Evolutionary conservation across 2,113 vertebrate genomes (phyloP).

Genomic region (Hippocampus comes): DNA sequence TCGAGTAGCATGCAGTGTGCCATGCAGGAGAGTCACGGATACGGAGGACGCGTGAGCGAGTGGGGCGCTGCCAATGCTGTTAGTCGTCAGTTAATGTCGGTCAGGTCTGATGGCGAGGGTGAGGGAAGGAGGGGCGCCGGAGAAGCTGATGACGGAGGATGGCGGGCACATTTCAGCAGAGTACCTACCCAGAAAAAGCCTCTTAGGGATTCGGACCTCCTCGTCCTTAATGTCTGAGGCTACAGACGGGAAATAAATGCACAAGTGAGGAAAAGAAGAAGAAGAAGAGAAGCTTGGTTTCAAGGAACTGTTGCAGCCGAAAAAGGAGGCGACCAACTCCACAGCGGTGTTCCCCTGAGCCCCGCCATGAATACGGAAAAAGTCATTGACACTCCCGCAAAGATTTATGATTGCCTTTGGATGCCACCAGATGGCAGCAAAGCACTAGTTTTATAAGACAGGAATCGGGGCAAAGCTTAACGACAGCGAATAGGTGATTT

Average conservation of each 20-base stretch:
- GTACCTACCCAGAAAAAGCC: conserved; percentile 94
- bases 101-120: not conserved
- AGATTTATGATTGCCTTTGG: not conserved
- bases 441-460: not conserved
- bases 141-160: conserved; percentile 56
- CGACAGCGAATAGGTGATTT: too few species aligned
- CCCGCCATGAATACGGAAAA: too few species aligned
- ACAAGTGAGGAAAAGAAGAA: conserved; percentile 15
- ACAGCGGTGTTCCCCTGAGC: too few species aligned
- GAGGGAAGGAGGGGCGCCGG: conserved; percentile 5
- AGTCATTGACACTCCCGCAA: not conserved
- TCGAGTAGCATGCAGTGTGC: not conserved
- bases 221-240: conserved; percentile 95
- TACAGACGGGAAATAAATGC: conserved; percentile 61
- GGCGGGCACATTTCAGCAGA: conserved; percentile 44
- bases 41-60: conserved; percentile 14
- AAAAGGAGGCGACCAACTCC: not conserved
- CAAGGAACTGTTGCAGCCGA: conserved; percentile 7
- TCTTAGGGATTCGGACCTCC: conserved; percentile 87
- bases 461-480: too few species aligned
- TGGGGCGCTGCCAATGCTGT: conserved; percentile 14
- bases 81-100: conserved; percentile 16
- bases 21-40: not conserved
- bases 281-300: conserved; percentile 26
- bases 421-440: not conserved